Percentiles rank a stretch among this genome's conserved stretches.
Conservation (phyloP, 2,797 vertebrate genomes). For the Hippoglossus hippoglossus region DNA sequence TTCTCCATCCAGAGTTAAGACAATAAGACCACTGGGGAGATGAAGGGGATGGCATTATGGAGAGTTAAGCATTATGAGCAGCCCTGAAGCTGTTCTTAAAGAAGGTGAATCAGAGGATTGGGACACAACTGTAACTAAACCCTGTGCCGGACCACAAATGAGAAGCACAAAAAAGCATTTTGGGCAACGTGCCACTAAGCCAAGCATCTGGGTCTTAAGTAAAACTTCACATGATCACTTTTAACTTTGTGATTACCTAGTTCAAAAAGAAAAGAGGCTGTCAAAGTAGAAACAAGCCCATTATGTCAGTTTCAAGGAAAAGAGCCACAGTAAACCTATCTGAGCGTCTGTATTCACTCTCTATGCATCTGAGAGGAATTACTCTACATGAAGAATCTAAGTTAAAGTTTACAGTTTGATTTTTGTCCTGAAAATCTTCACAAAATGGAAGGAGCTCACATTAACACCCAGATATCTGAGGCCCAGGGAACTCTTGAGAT, state of each 20-base stretch:
- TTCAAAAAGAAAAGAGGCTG: constrained; percentile 57
- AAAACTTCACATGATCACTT: constrained; percentile 79
- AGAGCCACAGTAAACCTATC: constrained; percentile 45
- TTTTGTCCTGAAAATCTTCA: too few species aligned
- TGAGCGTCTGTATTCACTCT: constrained; percentile 5
- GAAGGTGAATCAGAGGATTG: constrained; percentile 87
- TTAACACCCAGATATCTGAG: neutral
- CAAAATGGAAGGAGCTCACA: neutral
- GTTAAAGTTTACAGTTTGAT: too few species aligned
- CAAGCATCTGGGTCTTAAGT: constrained; percentile 79
- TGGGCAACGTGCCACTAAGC: constrained; percentile 81
- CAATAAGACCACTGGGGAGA: constrained; percentile 80
- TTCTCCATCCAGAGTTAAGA: constrained; percentile 80
- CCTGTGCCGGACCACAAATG: constrained; percentile 79
- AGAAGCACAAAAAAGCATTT: constrained; percentile 79
- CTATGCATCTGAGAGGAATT: constrained; percentile 5
- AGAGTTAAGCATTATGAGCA: constrained; percentile 82
- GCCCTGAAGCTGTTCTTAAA: constrained; percentile 82
- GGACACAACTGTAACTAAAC: constrained; percentile 84
- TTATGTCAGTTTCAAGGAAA: constrained; percentile 53
- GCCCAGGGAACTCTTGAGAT: neutral
- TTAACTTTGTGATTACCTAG: constrained; percentile 75
- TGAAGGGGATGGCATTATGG: constrained; percentile 82
- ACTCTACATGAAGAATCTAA: constrained; percentile 11
- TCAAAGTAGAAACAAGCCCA: constrained; percentile 44